phyloP scores from a whole-genome alignment of 2,797 vertebrate species.

The Anas georgica region DNA sequence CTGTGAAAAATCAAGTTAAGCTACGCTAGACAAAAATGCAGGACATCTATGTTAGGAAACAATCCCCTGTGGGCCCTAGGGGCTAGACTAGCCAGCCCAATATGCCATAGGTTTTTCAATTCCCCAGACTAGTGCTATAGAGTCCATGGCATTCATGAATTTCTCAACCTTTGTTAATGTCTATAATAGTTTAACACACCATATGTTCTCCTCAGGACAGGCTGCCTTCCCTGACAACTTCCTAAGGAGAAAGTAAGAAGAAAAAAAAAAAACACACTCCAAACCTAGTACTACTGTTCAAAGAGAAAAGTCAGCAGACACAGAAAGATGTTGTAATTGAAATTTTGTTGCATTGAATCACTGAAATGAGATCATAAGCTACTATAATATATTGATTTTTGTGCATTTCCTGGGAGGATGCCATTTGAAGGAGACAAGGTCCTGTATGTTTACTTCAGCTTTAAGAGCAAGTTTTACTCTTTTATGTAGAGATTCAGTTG shows the following conservation, averaged over 20 bases:
- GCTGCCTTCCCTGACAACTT: background rate
- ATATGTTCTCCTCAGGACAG: background rate
- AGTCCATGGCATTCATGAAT: background rate
- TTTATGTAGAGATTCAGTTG: conserved; percentile 2
- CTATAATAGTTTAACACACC: background rate
- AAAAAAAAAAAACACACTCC: background rate
- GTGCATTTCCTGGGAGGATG: conserved; percentile 33
- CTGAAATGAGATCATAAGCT: conserved; percentile 53
- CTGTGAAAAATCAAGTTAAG: background rate
- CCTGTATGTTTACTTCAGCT: conserved; percentile 31
- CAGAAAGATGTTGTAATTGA: conserved; percentile 10
- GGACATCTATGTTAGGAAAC: background rate
- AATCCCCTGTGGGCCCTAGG: background rate
- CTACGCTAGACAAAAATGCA: background rate
- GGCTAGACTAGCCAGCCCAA: background rate
- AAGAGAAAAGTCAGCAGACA: background rate
- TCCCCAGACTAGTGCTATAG: background rate
- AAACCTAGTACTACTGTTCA: background rate
- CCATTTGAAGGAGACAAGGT: conserved; percentile 49
- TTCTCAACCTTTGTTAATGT: background rate
- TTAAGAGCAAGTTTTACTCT: conserved; percentile 40
- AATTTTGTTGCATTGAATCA: conserved; percentile 51
- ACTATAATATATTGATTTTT: conserved; percentile 32
- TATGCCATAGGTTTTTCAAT: background rate
- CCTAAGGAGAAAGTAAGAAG: background rate